Evolutionary conservation across 2,113 vertebrate species (phyloP).

Genomic region (Lophura nycthemera): DNA sequence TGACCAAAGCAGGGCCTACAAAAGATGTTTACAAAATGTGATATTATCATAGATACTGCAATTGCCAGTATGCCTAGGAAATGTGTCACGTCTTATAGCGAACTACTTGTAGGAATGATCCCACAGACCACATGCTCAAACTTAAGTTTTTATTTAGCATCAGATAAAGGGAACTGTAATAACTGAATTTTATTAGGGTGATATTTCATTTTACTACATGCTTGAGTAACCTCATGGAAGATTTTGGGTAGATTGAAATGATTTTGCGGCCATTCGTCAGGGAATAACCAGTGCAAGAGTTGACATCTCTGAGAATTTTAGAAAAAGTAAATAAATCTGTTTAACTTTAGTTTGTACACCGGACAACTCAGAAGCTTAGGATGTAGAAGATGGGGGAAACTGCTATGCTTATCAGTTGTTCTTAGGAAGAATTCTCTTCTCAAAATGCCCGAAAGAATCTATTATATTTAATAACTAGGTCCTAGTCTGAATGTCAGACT

Average conservation of each 20-base stretch:
- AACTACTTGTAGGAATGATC: background rate
- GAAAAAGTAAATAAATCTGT: background rate
- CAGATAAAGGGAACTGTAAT: background rate
- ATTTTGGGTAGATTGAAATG: background rate
- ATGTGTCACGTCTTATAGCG: background rate
- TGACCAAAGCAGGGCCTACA: background rate
- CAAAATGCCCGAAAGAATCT: background rate
- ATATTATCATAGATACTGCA: background rate
- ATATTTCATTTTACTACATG: background rate
- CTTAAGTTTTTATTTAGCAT: background rate
- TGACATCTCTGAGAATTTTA: background rate
- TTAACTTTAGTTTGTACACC: background rate
- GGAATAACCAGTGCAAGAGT: background rate
- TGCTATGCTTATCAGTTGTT: background rate
- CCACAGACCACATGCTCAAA: background rate
- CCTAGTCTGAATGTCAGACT: background rate
- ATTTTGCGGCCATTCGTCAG: background rate
- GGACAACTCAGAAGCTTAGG: background rate
- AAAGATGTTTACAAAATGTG: background rate
- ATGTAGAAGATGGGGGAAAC: background rate
- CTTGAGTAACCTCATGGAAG: background rate
- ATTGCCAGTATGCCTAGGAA: background rate
- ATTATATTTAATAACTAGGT: background rate
- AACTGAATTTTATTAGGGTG: background rate
- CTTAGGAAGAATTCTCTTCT: background rate